phyloP scores from a whole-genome alignment of 2,113 vertebrate species.

The Lichenostomus cassidix region DNA sequence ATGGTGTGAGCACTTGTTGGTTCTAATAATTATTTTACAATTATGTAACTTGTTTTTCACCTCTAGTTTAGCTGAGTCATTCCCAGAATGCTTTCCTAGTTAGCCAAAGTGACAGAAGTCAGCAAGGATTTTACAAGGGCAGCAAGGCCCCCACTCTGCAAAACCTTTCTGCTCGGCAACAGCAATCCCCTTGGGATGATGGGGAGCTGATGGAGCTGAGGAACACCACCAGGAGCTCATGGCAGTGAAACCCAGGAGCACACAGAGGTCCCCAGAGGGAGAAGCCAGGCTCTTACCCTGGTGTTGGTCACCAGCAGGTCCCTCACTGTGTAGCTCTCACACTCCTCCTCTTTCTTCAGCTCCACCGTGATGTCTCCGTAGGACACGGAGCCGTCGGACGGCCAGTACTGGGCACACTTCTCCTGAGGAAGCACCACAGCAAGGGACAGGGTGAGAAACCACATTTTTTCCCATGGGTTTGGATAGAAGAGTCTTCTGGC shows the following conservation, averaged over 20 bases:
- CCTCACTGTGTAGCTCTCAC: constrained; percentile 94
- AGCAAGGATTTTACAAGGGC: no score
- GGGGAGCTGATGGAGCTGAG: neutral
- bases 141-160: no score
- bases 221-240: neutral
- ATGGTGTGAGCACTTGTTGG: no score
- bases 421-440: constrained; percentile 74
- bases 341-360: constrained; percentile 95
- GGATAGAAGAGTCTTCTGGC: neutral
- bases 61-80: no score
- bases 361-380: constrained; percentile 93
- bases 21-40: no score
- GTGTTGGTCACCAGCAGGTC: constrained; percentile 96
- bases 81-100: no score
- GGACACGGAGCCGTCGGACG: constrained; percentile 84
- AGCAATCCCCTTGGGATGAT: neutral
- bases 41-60: no score
- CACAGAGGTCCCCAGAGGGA: neutral
- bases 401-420: constrained; percentile 98
- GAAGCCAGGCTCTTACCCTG: constrained; percentile 78
- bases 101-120: no score
- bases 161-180: no score
- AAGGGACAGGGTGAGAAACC: neutral
- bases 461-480: fast-evolving
- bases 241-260: neutral